Percentiles rank a stretch among this genome's conserved stretches.
These are phyloP conservation scores for Panzeria rudis DNA, from an alignment of 2,888 invertebrate genomes.

Conservation along the genomic window DNA sequence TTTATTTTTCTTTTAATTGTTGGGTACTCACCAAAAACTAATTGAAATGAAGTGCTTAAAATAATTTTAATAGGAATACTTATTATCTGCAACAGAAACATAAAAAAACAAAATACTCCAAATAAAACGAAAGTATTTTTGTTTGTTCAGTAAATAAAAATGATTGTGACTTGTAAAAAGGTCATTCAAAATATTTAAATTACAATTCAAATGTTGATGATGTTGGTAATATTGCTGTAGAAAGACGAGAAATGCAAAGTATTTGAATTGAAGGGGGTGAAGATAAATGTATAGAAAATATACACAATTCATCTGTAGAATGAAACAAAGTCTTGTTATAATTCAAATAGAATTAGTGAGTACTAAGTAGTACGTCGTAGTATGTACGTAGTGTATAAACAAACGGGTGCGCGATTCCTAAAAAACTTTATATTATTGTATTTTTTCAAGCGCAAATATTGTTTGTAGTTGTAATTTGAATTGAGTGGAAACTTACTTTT, in stretches of 20 bases:
- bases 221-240: conserved; percentile 61
- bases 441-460: no score
- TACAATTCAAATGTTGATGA: conserved; percentile 60
- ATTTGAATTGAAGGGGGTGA: conserved; percentile 1
- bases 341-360: not conserved
- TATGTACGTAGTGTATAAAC: conserved; percentile 56
- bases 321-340: conserved; percentile 12
- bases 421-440: not conserved
- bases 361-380: not conserved
- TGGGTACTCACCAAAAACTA: conserved; percentile 39
- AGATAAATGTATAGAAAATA: not conserved
- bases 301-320: not conserved
- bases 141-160: conserved; percentile 48
- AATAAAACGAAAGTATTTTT: not conserved
- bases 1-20: conserved; percentile 28
- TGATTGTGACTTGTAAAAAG: conserved; percentile 47
- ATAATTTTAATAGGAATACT: conserved; percentile 40
- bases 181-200: conserved; percentile 59
- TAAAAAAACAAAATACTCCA: not conserved
- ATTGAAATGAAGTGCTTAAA: conserved; percentile 52
- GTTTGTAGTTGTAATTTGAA: no score
- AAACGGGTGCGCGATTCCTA: conserved; percentile 63
- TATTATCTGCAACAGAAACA: conserved; percentile 34
- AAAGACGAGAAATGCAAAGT: not conserved
- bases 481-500: no score